Base-by-base conservation (phyloP, 2,888 invertebrate genomes). In the Onthophagus sagittarius region DNA sequence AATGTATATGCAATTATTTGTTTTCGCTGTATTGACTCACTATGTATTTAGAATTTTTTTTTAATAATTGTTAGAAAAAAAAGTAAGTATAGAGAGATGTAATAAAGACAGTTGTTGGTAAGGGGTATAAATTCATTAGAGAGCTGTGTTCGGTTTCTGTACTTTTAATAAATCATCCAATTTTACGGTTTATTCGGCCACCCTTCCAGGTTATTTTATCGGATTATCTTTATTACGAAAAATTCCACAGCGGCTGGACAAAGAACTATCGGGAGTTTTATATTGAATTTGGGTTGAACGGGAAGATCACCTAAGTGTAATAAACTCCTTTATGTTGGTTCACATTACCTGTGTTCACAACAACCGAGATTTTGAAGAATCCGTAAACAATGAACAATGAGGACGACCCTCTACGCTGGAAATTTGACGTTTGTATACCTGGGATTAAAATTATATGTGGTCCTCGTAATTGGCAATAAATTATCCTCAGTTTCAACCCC, bases 371-470 rank as follows among this genome's bases (percentile, higher is more conserved):
- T 53, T 53, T 53, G 39, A 53, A 53, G 39, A 32, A 67, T 67
- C 7, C 32, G 67, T 67, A 67, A 67, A 67, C 67, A 67, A 67
- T 67, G 23, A n/a, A 67, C 67, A 67, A 67, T 67, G 67, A 67
- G 67, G 7, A n/a, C 13, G 67, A 32, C 32, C n/a, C 31, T 67
- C 32, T 15, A 23, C 23, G 32, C 5, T 32, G 15, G 31, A 67
- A 32, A 32, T 67, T 32, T 67, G 67, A 67, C 67, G 67, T 67
- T 67, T 67, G 31, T 67, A 67, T 67, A 31, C 67, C 31, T 53
- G 39, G 11, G 67, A 23, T 67, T 67, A 67, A 67, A 31, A 32
- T 67, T 67, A 32, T 67, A 67, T 67, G 32, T 67, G 23, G 67
- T 23, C 67, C 31, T 67, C 15, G 23, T 67, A 67, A 67, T 67